phyloP scores from a whole-genome alignment of 2,113 vertebrate genomes.

The Quiscalus mexicanus region DNA sequence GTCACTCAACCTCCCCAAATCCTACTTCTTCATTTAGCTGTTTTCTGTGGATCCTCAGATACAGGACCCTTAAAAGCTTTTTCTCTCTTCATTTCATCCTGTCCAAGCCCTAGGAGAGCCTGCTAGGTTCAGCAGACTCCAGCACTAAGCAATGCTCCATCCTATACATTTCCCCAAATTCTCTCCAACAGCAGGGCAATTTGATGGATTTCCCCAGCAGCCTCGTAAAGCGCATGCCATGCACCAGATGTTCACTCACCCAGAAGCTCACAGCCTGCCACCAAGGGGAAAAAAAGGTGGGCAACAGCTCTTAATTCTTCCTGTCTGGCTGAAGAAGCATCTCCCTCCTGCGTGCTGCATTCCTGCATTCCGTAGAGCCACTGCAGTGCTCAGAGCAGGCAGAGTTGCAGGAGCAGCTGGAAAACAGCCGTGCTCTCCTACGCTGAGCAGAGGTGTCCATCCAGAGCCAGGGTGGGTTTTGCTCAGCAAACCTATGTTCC shows the following conservation, averaged over 20 bases:
- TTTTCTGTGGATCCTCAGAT: background rate
- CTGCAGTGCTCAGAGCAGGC: constrained; percentile 37
- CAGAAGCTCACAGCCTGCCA: background rate
- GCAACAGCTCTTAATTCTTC: background rate
- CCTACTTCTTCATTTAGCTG: background rate
- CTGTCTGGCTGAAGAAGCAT: background rate
- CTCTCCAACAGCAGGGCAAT: background rate
- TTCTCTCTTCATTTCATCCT: background rate
- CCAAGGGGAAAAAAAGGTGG: background rate
- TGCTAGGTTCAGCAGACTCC: background rate
- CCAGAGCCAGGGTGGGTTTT: background rate
- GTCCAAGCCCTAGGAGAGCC: background rate
- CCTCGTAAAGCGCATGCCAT: background rate
- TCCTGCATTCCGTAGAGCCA: constrained; percentile 17
- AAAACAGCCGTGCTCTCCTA: background rate
- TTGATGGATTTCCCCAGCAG: background rate
- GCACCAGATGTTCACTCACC: constrained; percentile 7
- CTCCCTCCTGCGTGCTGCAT: background rate
- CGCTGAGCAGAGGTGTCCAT: background rate
- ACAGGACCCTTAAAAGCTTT: background rate
- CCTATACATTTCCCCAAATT: background rate
- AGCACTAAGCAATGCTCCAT: background rate
- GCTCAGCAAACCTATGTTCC: background rate
- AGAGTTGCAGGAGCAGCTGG: background rate
- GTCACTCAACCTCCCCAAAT: background rate